Evolutionary conservation across 2,888 invertebrate species (phyloP).

Genomic region (Harpagoxenus sublaevis): DNA sequence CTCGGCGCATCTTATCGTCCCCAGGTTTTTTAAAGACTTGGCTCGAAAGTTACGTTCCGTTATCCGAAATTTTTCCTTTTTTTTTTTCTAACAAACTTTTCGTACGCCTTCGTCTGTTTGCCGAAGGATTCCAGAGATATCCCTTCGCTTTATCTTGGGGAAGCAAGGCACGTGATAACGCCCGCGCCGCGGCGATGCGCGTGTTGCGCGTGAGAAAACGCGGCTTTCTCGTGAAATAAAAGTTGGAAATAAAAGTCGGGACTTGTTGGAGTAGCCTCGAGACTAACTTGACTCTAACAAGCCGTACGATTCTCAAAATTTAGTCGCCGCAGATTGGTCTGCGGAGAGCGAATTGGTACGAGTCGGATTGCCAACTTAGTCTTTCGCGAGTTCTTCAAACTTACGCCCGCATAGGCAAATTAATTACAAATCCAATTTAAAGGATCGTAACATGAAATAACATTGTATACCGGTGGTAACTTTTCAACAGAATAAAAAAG

Average conservation of each 20-base stretch:
- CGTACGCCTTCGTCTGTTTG: slow-evolving; percentile 48
- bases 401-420: slow-evolving; percentile 36
- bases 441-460: slow-evolving; percentile 46
- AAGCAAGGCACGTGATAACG: slow-evolving; percentile 40
- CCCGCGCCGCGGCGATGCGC: slow-evolving; percentile 20
- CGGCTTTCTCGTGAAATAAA: slow-evolving; percentile 41
- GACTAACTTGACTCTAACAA: slow-evolving; percentile 46
- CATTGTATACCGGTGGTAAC: slow-evolving; percentile 12
- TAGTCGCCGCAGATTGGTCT: slow-evolving; percentile 32
- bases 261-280: slow-evolving; percentile 44
- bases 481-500: slow-evolving; percentile 8
- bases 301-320: slow-evolving; percentile 50
- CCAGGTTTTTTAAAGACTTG: not conserved
- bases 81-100: slow-evolving; percentile 48
- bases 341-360: slow-evolving; percentile 13
- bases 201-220: slow-evolving; percentile 49
- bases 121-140: slow-evolving; percentile 44
- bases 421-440: slow-evolving; percentile 54
- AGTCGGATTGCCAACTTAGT: slow-evolving; percentile 29
- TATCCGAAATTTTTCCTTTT: slow-evolving; percentile 45
- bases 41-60: slow-evolving; percentile 13
- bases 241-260: slow-evolving; percentile 48
- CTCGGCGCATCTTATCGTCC: slow-evolving; percentile 65
- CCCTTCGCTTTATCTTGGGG: slow-evolving; percentile 56
- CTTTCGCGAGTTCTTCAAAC: slow-evolving; percentile 45